Evolutionary conservation across 2,113 vertebrate species (phyloP).

Genomic region (Aix galericulata): DNA sequence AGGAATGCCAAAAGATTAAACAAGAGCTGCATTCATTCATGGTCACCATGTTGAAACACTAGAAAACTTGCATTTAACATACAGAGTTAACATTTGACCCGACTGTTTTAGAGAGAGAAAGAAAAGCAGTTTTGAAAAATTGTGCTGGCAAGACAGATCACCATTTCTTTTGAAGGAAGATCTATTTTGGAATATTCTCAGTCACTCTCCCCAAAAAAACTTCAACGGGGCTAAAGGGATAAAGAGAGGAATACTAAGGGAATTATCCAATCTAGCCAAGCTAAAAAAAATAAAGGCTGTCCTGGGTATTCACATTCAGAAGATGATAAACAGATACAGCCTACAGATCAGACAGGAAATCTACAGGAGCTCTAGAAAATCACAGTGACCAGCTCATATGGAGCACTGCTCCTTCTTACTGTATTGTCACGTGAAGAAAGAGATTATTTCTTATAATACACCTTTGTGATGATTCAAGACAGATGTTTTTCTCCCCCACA

Average conservation of each 20-base stretch:
- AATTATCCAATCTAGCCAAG: not conserved
- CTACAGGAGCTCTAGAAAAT: not conserved
- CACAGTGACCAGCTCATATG: not conserved
- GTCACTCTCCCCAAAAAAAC: slow-evolving; percentile 36
- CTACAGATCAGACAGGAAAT: not conserved
- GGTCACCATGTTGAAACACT: slow-evolving; percentile 27
- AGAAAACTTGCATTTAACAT: slow-evolving; percentile 50
- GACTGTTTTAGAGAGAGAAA: slow-evolving; percentile 1
- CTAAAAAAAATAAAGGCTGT: slow-evolving; percentile 7
- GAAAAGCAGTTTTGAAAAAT: slow-evolving; percentile 35
- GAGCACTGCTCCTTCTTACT: not conserved
- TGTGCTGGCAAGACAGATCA: not conserved
- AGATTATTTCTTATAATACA: not conserved
- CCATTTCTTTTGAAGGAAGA: slow-evolving; percentile 10
- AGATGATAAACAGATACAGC: not conserved
- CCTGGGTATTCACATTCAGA: not conserved
- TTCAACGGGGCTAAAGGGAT: not conserved
- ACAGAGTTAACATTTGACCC: slow-evolving; percentile 50
- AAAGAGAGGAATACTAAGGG: not conserved
- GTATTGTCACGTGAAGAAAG: not conserved
- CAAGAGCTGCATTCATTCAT: slow-evolving; percentile 61
- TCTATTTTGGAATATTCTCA: not conserved
- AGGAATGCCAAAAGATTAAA: slow-evolving; percentile 61
- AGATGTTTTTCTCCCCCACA: not conserved
- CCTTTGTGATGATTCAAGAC: not conserved